Evolutionary conservation across 2,888 invertebrate genomes (phyloP).

Genomic region (Melanostoma scalare): DNA sequence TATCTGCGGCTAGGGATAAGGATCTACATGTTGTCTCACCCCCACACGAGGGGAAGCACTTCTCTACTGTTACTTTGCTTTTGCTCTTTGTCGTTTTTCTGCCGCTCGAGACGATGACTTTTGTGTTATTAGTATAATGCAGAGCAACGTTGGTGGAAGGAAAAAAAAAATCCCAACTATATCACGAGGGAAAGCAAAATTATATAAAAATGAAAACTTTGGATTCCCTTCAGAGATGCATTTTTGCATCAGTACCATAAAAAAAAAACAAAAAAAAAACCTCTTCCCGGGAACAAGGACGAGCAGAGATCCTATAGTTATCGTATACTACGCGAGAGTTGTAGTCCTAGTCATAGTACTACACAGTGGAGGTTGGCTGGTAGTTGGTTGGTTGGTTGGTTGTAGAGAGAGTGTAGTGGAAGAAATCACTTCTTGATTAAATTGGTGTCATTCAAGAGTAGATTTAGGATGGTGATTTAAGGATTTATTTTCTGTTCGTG

Average conservation of each 20-base stretch:
- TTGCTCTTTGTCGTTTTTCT: constrained; percentile 44
- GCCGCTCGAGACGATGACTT: constrained; percentile 63
- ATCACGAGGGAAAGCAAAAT: constrained; percentile 43
- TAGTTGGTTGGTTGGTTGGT: too few species aligned
- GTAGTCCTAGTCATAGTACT: constrained; percentile 1
- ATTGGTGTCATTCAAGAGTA: constrained; percentile 74
- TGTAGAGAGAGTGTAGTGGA: constrained; percentile 21
- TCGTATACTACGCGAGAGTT: constrained; percentile 15
- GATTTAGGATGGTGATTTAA: constrained; percentile 74
- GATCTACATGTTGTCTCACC: constrained; percentile 55
- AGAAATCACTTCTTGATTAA: constrained; percentile 74
- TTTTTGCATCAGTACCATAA: constrained; percentile 51
- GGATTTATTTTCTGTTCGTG: constrained; percentile 74
- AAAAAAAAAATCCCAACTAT: constrained; percentile 11
- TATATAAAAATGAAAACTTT: constrained; percentile 66
- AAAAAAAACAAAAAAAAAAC: constrained; percentile 11
- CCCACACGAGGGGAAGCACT: constrained; percentile 29
- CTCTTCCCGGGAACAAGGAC: constrained; percentile 41
- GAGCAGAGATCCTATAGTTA: constrained; percentile 28
- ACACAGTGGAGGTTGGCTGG: neutral
- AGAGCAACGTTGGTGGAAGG: constrained; percentile 43
- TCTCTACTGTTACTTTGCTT: constrained; percentile 27
- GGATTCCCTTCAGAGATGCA: constrained; percentile 63
- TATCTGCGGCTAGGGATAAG: constrained; percentile 64
- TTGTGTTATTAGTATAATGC: constrained; percentile 72